Conservation (phyloP, 2,113 vertebrate genomes). For the Sprattus sprattus region DNA sequence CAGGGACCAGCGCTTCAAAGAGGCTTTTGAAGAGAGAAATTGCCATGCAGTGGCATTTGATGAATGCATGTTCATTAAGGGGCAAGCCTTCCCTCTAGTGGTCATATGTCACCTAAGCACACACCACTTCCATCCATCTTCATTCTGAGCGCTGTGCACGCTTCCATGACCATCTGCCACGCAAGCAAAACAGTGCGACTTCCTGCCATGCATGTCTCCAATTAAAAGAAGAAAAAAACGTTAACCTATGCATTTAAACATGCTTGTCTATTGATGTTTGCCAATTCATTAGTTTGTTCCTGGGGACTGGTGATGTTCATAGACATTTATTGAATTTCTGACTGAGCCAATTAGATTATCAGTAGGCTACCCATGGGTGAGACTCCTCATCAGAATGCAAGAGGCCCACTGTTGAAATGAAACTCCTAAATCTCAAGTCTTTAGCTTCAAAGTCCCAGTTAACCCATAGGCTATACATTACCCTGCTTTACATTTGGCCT, state of each 20-base stretch:
- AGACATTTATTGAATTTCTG: conserved; percentile 8
- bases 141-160: background rate
- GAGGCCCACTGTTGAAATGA: no score
- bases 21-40: background rate
- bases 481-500: no score
- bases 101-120: conserved; percentile 27
- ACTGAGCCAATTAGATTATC: background rate
- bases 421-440: no score
- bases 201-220: background rate
- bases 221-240: background rate
- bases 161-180: background rate
- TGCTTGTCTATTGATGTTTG: background rate
- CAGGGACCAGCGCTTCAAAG: background rate
- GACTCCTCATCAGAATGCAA: background rate
- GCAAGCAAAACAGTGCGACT: background rate
- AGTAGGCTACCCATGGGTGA: background rate
- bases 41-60: background rate
- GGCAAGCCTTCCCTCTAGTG: conserved; percentile 44
- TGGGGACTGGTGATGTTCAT: background rate
- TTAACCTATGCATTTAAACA: conserved; percentile 16
- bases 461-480: no score
- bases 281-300: background rate
- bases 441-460: no score
- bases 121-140: background rate
- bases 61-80: background rate